Percentiles rank a stretch among this genome's conserved stretches.
Conservation (phyloP, 2,113 vertebrate species). For the Larimichthys crocea region DNA sequence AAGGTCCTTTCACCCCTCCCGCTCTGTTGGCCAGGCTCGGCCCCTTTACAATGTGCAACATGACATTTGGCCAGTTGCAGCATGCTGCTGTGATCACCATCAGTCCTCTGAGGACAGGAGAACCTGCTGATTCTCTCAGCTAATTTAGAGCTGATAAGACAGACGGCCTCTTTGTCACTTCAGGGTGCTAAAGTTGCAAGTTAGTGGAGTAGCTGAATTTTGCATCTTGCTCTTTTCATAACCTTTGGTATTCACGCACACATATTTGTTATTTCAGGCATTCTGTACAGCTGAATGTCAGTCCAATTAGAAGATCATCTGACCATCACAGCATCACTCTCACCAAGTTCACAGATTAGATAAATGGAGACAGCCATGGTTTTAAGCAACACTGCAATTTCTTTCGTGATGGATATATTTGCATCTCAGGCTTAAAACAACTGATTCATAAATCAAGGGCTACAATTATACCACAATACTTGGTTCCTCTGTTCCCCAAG, state of each 20-base stretch:
- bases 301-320: conserved; percentile 54
- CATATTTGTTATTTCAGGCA: conserved; percentile 46
- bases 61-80: conserved; percentile 76
- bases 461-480: background rate
- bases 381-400: background rate
- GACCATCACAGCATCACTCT: conserved; percentile 36
- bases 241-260: conserved; percentile 74
- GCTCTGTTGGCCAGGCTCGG: background rate
- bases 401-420: background rate
- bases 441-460: background rate
- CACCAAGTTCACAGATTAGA: conserved; percentile 35
- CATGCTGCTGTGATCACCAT: conserved; percentile 64
- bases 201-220: conserved; percentile 34
- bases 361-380: conserved; percentile 4
- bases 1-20: background rate
- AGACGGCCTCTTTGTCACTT: conserved; percentile 66
- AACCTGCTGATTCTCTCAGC: conserved; percentile 66
- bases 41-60: conserved; percentile 46
- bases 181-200: conserved; percentile 66
- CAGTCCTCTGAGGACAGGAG: conserved; percentile 58
- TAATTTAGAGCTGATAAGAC: conserved; percentile 72
- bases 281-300: conserved; percentile 63
- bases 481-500: background rate
- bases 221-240: conserved; percentile 62
- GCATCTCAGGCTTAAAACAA: background rate